A percentile compares a stretch with the other conserved stretches of the same genome.
Evolutionary conservation across 1,140 invertebrate species (phyloP).

Genomic region (Pemphigus obesinymphae): DNA sequence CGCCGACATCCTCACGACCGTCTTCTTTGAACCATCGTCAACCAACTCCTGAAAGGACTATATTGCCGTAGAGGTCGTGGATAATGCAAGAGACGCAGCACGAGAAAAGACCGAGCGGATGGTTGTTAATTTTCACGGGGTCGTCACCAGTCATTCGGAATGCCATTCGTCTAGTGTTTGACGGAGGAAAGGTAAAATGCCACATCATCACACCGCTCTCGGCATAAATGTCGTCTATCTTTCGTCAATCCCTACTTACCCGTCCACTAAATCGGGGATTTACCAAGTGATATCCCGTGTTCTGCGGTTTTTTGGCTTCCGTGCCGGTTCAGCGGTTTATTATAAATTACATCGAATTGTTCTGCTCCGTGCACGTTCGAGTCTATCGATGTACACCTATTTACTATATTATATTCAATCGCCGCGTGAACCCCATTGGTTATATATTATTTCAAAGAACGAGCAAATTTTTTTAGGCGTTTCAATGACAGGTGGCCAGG

Average conservation of each 20-base stretch:
- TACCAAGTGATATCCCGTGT: background rate
- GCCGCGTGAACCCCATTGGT: too few species aligned
- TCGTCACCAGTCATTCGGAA: background rate
- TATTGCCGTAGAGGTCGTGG: background rate
- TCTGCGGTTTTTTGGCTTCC: background rate
- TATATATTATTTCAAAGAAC: too few species aligned
- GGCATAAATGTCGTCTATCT: background rate
- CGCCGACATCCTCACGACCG: background rate
- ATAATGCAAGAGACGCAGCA: background rate
- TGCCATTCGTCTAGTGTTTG: background rate
- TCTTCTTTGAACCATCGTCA: too few species aligned
- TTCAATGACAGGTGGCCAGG: too few species aligned
- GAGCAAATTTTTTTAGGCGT: too few species aligned
- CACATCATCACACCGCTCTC: background rate
- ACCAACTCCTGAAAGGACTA: background rate
- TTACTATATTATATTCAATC: too few species aligned
- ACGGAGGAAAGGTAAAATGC: background rate
- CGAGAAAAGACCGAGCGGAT: background rate
- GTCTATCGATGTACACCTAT: background rate
- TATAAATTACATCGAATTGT: background rate
- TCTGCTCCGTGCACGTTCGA: background rate
- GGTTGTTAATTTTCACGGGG: background rate
- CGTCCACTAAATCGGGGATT: background rate
- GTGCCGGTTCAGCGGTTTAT: background rate
- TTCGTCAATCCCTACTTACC: too few species aligned